phyloP scores from a whole-genome alignment of 2,888 invertebrate genomes.

The Stegophylla sp. region DNA sequence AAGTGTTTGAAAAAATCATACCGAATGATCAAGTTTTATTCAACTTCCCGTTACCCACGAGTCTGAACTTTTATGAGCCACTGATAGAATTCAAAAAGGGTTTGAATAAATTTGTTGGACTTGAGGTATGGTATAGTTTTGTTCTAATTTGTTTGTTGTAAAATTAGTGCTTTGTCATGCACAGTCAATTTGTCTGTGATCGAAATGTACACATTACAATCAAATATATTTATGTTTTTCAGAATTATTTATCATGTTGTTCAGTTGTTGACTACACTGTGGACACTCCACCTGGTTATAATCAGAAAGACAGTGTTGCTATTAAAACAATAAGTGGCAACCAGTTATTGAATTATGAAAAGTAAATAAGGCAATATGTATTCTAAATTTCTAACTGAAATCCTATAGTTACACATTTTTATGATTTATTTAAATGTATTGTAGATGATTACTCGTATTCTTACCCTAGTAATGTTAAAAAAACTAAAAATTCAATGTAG shows the following conservation, averaged over 20 bases:
- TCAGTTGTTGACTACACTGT: constrained; percentile 77
- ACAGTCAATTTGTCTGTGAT: not conserved
- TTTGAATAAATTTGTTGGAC: constrained; percentile 75
- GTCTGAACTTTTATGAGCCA: constrained; percentile 72
- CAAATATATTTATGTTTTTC: constrained; percentile 60
- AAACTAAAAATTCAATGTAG: too few species aligned
- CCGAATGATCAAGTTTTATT: constrained; percentile 69
- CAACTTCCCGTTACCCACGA: constrained; percentile 76
- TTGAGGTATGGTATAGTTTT: constrained; percentile 65
- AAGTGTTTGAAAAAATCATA: constrained; percentile 71
- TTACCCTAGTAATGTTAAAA: too few species aligned
- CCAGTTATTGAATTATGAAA: constrained; percentile 71
- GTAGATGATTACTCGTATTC: too few species aligned
- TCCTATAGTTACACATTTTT: too few species aligned
- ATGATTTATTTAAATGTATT: too few species aligned
- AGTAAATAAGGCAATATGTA: constrained; percentile 62
- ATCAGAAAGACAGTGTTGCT: constrained; percentile 75
- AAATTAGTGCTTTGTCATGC: not conserved
- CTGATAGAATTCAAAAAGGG: constrained; percentile 72
- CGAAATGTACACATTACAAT: not conserved
- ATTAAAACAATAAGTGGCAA: constrained; percentile 83
- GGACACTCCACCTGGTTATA: constrained; percentile 74
- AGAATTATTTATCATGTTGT: constrained; percentile 68
- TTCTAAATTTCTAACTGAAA: too few species aligned
- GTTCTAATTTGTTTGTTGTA: too few species aligned